These are phyloP conservation scores for Falco novaeseelandiae DNA, from an alignment of 2,797 vertebrate species.

Conservation along the genomic window DNA sequence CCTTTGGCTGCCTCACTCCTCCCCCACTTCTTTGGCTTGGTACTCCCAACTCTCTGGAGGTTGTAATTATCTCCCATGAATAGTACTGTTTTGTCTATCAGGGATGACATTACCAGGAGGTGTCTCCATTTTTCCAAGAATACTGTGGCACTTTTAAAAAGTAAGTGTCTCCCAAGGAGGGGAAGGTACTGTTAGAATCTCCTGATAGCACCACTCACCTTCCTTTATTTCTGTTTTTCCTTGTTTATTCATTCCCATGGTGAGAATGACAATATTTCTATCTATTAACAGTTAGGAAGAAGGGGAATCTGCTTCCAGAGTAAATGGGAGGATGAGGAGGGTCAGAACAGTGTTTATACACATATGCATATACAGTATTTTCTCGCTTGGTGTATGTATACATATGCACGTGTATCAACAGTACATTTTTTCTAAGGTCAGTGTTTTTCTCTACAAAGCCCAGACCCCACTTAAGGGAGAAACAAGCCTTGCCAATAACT, in stretches of 20 bases:
- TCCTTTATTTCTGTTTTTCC: not conserved
- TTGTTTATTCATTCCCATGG: not conserved
- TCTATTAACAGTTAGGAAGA: not conserved
- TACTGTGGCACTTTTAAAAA: not conserved
- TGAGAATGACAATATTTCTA: not conserved
- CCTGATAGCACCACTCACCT: not conserved
- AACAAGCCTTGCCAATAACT: slow-evolving; percentile 45
- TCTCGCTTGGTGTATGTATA: not conserved
- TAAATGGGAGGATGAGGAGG: not conserved
- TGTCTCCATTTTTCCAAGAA: not conserved
- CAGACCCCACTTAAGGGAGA: not conserved
- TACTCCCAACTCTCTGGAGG: not conserved
- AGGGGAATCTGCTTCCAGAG: not conserved
- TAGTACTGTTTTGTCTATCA: not conserved
- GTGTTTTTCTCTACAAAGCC: not conserved
- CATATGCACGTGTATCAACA: not conserved
- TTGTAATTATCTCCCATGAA: not conserved
- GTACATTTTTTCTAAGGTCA: not conserved
- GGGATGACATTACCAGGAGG: not conserved
- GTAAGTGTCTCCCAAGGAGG: not conserved
- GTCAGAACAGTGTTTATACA: not conserved
- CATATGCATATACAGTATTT: not conserved
- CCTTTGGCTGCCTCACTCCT: not conserved
- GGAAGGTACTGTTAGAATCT: not conserved
- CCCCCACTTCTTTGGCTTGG: not conserved